These are phyloP conservation scores for Phainopepla nitens DNA, from an alignment of 2,113 vertebrate genomes.

Conservation along the genomic window DNA sequence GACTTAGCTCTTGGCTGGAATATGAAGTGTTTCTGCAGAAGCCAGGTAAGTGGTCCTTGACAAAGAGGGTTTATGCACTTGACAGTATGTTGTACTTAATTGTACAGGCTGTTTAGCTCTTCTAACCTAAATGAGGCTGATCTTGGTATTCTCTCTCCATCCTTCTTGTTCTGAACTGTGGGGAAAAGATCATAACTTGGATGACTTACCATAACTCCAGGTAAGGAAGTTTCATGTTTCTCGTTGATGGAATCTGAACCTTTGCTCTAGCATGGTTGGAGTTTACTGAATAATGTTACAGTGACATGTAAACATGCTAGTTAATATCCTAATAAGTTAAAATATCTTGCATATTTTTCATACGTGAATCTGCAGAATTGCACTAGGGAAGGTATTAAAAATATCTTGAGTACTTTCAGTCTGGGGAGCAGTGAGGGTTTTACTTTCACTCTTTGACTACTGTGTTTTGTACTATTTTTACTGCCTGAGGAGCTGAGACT, in stretches of 20 bases:
- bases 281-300: not conserved
- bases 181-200: not conserved
- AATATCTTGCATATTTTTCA: rapidly evolving
- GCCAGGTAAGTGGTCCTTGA: not conserved
- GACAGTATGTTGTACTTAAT: not conserved
- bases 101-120: not conserved
- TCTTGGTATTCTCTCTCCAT: rapidly evolving
- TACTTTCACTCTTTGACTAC: not conserved
- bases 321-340: rapidly evolving
- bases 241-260: not conserved
- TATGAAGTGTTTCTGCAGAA: not conserved
- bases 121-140: not conserved
- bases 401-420: rapidly evolving
- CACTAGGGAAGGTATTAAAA: not conserved
- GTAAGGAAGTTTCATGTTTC: not conserved
- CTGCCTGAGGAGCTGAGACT: not conserved
- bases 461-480: not conserved
- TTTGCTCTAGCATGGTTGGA: rapidly evolving
- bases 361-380: rapidly evolving
- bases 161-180: rapidly evolving
- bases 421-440: not conserved
- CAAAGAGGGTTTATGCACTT: not conserved
- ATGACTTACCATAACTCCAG: too few species aligned
- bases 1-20: not conserved
- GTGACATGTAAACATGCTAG: too few species aligned